Evolutionary conservation across 2,797 vertebrate genomes (phyloP), one percentile per base, ranked within the genome.

Genomic region (Argentina silus): DNA sequence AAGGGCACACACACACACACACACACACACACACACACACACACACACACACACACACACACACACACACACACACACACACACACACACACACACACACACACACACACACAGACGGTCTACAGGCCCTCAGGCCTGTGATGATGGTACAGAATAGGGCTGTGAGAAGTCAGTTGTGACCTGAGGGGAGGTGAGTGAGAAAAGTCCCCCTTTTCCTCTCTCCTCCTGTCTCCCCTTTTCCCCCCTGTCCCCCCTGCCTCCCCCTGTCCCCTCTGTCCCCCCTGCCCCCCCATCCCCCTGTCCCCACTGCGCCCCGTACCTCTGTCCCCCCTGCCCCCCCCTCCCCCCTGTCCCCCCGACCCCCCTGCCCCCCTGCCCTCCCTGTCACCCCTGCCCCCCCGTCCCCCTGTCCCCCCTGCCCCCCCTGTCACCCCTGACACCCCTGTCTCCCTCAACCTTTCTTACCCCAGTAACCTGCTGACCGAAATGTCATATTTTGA

Each of bases 141-240:
- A 76, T 36, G 23, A n/a, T 0, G 1, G 6, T 19, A 69, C 61
- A 67, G 63, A 74, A 59, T 74, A 57, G 55, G 73, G 19, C 19
- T 57, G 53, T 14, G 70, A 53, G 78, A 83, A 84, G 84, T 87
- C 84, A 77, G 66, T 62, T 11, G 47, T 15, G 44, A 74, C 86
- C 74, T 4, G n/a, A 1, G 79, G 86, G 70, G 71, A 86, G 81
- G 80, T 87, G 86, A 85, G 66, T 21, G 19, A 61, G 11, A 9
- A 70, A 72, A 56, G 19, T 63, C 45, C 50, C 57, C 8, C 21
- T 12, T 45, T 1, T 14, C n/a, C 42, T 7, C 14, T n/a, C n/a
- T 45, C 43, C 8, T 17, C 47, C 48, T 15, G 5, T 36, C 47
- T 8, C 47, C 47, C 63, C 19, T 6, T 21, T 1, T 23, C 47